Evolutionary conservation across 2,888 invertebrate species (phyloP).

Genomic region (Blastobasis lacticolella): DNA sequence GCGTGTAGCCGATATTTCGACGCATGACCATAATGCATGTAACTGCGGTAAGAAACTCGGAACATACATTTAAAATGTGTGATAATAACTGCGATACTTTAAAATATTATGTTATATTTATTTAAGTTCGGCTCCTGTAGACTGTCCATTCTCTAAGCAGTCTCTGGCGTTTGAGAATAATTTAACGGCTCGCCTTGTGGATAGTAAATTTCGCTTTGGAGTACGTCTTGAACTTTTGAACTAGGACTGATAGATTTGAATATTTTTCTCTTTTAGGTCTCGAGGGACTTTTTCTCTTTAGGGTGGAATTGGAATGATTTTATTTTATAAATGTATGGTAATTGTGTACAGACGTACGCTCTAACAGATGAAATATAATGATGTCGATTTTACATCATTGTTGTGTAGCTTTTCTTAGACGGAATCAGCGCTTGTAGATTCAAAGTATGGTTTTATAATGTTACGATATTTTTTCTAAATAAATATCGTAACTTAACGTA

Average conservation of each 20-base stretch:
- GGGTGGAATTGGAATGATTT: background rate
- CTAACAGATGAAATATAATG: background rate
- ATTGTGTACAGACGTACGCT: background rate
- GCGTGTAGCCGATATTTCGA: too few species aligned
- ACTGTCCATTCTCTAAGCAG: background rate
- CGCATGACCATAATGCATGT: too few species aligned
- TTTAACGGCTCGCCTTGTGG: background rate
- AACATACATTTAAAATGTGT: too few species aligned
- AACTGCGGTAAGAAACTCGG: too few species aligned
- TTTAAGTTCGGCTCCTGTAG: background rate
- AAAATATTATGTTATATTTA: too few species aligned
- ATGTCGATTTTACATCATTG: background rate
- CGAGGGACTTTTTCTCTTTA: background rate
- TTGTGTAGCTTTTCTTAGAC: too few species aligned
- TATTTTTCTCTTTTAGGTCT: background rate
- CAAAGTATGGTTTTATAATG: too few species aligned
- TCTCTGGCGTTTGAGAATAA: background rate
- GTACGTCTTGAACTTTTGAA: background rate
- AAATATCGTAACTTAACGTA: too few species aligned
- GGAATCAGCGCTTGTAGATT: too few species aligned
- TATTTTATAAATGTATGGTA: background rate
- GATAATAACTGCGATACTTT: too few species aligned
- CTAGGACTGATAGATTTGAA: background rate
- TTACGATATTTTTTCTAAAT: too few species aligned
- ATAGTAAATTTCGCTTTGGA: background rate